These are phyloP conservation scores for Leptocoma aspasia DNA, from an alignment of 2,113 vertebrate genomes.

Conservation along the genomic window DNA sequence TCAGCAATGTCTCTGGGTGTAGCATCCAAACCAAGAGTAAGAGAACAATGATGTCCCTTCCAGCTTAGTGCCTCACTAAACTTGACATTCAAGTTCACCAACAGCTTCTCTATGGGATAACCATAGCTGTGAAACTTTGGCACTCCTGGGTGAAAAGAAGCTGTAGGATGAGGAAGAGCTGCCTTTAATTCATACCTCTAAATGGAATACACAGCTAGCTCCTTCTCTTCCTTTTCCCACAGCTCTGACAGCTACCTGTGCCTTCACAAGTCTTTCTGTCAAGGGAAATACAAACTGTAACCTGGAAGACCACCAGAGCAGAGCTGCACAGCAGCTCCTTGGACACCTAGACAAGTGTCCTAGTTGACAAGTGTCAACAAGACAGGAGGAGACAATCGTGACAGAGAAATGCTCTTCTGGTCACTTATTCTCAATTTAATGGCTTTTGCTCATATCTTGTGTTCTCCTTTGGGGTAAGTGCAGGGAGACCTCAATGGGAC, in stretches of 20 bases:
- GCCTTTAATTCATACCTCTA: background rate
- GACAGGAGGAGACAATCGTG: background rate
- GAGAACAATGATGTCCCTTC: rapidly evolving
- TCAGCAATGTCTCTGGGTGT: background rate
- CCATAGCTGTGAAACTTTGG: background rate
- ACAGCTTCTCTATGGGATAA: background rate
- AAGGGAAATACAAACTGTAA: background rate
- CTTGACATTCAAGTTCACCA: background rate
- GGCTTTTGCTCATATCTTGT: background rate
- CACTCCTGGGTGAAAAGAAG: background rate
- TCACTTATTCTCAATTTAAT: background rate
- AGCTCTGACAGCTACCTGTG: background rate
- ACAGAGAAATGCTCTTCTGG: background rate
- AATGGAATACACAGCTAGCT: background rate
- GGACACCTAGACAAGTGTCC: too few relatives aligned
- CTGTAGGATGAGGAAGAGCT: background rate
- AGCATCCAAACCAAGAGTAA: background rate
- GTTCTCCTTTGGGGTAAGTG: background rate
- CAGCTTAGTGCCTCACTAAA: background rate
- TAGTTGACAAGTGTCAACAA: too few relatives aligned
- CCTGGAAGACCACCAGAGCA: background rate
- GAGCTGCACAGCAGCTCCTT: background rate
- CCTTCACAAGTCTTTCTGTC: background rate
- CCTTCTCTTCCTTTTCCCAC: background rate
- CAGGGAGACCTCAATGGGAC: background rate